Conservation (phyloP, 2,888 invertebrate species). For the Calameuta idolon region DNA sequence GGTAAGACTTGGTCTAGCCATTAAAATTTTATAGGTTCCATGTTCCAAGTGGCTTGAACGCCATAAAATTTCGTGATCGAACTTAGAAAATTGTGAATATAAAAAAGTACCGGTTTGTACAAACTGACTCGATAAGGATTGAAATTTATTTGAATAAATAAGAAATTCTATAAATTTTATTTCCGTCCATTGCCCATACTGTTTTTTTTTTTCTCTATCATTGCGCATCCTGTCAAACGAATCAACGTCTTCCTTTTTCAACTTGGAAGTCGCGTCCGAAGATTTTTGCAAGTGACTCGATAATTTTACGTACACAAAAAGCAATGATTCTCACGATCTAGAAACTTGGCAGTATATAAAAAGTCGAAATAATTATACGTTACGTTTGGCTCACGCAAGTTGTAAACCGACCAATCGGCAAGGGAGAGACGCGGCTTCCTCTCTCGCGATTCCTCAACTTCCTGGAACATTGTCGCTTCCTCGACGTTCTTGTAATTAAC, state of each 20-base stretch:
- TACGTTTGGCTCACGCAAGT: constrained; percentile 60
- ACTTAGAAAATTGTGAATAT: not conserved
- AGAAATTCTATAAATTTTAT: not conserved
- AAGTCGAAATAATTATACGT: constrained; percentile 26
- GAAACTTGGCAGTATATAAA: not conserved
- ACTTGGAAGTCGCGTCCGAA: not conserved
- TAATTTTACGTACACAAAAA: not conserved
- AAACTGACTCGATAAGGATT: not conserved
- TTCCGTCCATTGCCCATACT: not conserved
- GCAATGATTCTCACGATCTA: not conserved
- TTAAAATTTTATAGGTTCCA: not conserved
- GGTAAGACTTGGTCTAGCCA: not conserved
- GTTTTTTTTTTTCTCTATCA: not conserved
- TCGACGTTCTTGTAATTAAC: not conserved
- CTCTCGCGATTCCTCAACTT: not conserved
- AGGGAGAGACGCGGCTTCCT: constrained; percentile 43
- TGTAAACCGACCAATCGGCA: constrained; percentile 64
- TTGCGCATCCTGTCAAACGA: too few relatives aligned
- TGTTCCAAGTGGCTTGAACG: not conserved
- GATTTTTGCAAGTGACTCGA: not conserved
- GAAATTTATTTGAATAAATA: not conserved
- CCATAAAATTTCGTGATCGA: not conserved
- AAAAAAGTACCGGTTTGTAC: not conserved
- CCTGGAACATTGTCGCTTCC: constrained; percentile 9
- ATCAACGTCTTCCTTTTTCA: not conserved